A percentile compares a stretch with the other conserved stretches of the same genome.
phyloP scores from a whole-genome alignment of 2,113 vertebrate genomes.

The Anthoscopus minutus region DNA sequence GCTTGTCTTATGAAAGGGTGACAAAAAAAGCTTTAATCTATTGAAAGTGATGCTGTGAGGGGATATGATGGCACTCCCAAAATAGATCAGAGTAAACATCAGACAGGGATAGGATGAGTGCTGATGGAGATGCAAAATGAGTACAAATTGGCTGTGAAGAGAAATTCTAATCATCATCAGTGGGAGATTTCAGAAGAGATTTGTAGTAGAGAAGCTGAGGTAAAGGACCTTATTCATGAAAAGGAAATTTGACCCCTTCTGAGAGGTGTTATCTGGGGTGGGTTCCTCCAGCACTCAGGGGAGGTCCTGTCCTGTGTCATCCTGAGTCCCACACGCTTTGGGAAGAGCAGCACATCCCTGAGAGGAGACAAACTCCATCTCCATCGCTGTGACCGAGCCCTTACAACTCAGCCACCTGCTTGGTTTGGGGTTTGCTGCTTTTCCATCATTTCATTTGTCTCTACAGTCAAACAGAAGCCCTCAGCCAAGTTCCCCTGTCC shows the following conservation, averaged over 20 bases:
- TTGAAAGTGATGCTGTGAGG: background rate
- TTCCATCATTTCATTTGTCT: background rate
- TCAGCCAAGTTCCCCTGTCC: background rate
- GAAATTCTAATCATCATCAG: background rate
- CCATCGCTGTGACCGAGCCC: background rate
- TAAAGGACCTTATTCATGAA: background rate
- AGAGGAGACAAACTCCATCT: background rate
- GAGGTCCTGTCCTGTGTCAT: background rate
- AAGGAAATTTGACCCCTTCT: background rate
- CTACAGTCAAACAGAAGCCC: background rate
- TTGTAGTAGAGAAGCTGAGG: background rate
- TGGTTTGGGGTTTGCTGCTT: background rate
- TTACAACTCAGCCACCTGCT: background rate
- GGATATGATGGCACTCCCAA: constrained; percentile 1
- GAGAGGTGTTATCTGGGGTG: background rate
- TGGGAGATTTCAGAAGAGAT: background rate
- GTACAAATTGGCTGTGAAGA: background rate
- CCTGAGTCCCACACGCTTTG: background rate
- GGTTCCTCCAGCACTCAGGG: background rate
- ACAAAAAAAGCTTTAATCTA: constrained; percentile 41
- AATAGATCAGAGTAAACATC: constrained; percentile 35
- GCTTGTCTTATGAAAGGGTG: background rate
- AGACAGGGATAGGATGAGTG: background rate
- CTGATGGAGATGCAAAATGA: background rate
- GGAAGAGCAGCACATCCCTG: background rate